These are phyloP conservation scores for Agraylea sexmaculata DNA, from an alignment of 1,140 invertebrate genomes.

Conservation along the genomic window DNA sequence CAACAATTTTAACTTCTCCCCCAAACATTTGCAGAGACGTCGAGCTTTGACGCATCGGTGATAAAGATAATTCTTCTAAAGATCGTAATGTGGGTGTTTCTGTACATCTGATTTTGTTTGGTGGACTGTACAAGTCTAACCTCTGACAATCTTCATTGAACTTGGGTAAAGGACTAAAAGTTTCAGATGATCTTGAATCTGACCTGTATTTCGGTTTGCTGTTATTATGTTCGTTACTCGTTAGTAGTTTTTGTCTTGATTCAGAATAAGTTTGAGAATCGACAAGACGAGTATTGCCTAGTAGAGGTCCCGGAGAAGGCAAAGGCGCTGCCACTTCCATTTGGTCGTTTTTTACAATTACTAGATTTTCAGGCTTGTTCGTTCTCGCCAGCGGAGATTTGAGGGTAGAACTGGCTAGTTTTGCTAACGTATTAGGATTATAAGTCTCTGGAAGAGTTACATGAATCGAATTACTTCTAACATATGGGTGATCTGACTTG, in stretches of 20 bases:
- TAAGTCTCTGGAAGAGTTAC: slow-evolving; percentile 41
- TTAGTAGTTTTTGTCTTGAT: not conserved
- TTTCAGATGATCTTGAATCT: slow-evolving; percentile 11
- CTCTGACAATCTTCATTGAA: slow-evolving; percentile 19
- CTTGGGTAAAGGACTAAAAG: slow-evolving; percentile 10
- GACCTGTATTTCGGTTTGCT: slow-evolving; percentile 9
- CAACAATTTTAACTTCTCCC: slow-evolving; percentile 62
- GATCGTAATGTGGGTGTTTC: slow-evolving; percentile 39
- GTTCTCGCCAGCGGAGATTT: slow-evolving; percentile 27
- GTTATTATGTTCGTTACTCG: slow-evolving; percentile 7
- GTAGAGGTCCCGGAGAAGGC: slow-evolving; percentile 64
- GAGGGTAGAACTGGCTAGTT: slow-evolving; percentile 30
- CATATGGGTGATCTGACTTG: slow-evolving; percentile 31
- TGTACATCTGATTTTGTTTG: slow-evolving; percentile 40
- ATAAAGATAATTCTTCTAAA: slow-evolving; percentile 43
- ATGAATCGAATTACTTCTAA: slow-evolving; percentile 43
- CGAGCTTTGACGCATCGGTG: slow-evolving; percentile 34
- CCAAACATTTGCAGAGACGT: slow-evolving; percentile 62
- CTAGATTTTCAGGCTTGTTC: slow-evolving; percentile 40
- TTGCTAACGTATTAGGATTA: slow-evolving; percentile 29
- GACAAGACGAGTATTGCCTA: slow-evolving; percentile 68
- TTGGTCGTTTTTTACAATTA: slow-evolving; percentile 42
- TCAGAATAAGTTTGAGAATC: slow-evolving; percentile 38
- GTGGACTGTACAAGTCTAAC: slow-evolving; percentile 37
- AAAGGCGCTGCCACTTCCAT: slow-evolving; percentile 44